Conservation (phyloP, 1,140 invertebrate species). For the Aricia agestis region DNA sequence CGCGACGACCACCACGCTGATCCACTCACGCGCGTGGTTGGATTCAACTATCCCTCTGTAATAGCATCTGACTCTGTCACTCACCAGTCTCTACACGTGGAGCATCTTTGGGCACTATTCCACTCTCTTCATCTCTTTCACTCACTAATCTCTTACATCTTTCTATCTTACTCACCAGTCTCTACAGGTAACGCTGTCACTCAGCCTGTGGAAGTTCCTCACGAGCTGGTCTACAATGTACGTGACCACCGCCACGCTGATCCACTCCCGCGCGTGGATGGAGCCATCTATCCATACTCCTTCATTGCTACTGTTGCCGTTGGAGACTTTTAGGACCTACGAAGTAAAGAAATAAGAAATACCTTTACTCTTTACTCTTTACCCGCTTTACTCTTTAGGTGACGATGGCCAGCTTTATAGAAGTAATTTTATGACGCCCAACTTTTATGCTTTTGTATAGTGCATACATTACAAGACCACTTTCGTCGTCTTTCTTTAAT, state of each 20-base stretch:
- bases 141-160: not conserved
- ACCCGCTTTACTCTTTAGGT: no score
- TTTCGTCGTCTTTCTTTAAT: no score
- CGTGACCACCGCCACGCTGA: conserved; percentile 80
- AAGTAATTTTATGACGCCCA: no score
- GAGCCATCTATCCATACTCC: conserved; percentile 74
- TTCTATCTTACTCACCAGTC: conserved; percentile 48
- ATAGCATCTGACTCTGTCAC: conserved; percentile 36
- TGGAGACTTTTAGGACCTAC: conserved; percentile 75
- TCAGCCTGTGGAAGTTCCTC: conserved; percentile 50
- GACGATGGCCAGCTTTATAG: no score
- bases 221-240: conserved; percentile 79
- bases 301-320: conserved; percentile 41
- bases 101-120: no score
- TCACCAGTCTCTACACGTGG: no score
- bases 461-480: no score
- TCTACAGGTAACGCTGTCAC: conserved; percentile 48
- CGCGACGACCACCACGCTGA: conserved; percentile 79
- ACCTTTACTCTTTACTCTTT: no score
- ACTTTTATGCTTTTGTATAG: no score
- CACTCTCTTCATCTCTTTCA: not conserved
- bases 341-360: not conserved
- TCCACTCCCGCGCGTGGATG: conserved; percentile 84
- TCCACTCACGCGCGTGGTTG: conserved; percentile 84
- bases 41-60: conserved; percentile 75